Evolutionary conservation across 2,113 vertebrate species (phyloP), one percentile per base, ranked within the genome.

Genomic region (Ramphastos sulfuratus): DNA sequence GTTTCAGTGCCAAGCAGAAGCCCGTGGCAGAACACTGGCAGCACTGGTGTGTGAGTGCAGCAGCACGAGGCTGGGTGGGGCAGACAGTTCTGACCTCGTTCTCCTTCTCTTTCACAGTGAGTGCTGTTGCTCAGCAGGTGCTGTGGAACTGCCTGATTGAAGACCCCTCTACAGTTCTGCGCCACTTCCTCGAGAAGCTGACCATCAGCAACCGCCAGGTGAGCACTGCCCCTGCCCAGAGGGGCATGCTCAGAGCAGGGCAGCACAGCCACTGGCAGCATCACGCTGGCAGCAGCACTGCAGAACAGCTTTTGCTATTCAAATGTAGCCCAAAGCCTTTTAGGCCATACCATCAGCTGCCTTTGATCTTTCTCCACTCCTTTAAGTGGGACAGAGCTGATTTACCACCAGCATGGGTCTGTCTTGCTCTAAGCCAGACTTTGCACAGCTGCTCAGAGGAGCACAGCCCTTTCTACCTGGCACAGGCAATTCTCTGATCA

Each of bases 101-200:
- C 92, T 37, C 54, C 94, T 90, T 92, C 69, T 96, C 67, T 93
- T 77, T 59, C n/a, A 21, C 89, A 99, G 99, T 99, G 67, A 99
- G 99, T 42, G 99, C 99, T 18, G 99, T 99, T 52, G 99, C 99
- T 64, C 99, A 99, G 92, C 99, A 99, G 96, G 99, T 99, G 84
- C 97, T 99, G 75, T 99, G 99, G 99, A 99, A 99, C 96, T 99
- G 99, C 89, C 97, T 99, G 44, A 99, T 99, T 92, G 99, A 99
- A 97, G 99, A 99, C 85, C 99, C 99, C 15, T 99, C 99, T 5
- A 98, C 99, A 6, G 99, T 99, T 81, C 98, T 99, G 59, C 98
- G 99, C 24, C 99, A 99, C 97, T 99, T 99, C 94, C 97, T 99
- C 37, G 99, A 99, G 96, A 99, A 99, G 95, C 97, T 99, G 33